phyloP scores from a whole-genome alignment of 2,797 vertebrate species.

The Cephalopachus bancanus region DNA sequence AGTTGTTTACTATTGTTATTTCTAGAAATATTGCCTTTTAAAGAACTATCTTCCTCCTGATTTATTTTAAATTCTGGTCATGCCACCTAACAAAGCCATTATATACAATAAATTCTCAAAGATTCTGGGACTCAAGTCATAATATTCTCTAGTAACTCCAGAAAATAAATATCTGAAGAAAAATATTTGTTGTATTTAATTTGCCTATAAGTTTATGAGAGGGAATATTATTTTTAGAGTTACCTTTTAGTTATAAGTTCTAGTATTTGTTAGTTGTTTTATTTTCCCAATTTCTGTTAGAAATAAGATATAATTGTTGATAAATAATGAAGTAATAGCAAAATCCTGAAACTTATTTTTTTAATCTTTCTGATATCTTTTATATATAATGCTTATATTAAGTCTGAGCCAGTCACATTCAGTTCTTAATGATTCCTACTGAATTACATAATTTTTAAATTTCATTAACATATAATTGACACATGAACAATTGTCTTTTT shows the following conservation, averaged over 20 bases:
- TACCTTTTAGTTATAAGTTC: constrained; percentile 30
- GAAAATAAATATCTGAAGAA: constrained; percentile 44
- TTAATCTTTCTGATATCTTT: no score
- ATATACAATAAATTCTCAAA: background rate
- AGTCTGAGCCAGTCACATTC: background rate
- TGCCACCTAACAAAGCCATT: background rate
- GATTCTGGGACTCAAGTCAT: background rate
- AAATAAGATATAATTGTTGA: constrained; percentile 32
- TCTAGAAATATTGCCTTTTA: constrained; percentile 50
- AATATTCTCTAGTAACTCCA: constrained; percentile 3
- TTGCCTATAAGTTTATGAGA: background rate
- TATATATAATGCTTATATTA: background rate
- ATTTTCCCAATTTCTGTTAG: constrained; percentile 44
- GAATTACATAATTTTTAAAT: background rate
- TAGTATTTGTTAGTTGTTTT: constrained; percentile 53
- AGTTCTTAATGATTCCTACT: constrained; percentile 25
- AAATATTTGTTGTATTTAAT: constrained; percentile 30
- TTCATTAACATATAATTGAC: background rate
- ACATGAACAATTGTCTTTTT: background rate
- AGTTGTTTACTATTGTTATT: constrained; percentile 21
- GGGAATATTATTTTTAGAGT: background rate
- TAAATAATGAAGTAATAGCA: background rate
- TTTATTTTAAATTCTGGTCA: constrained; percentile 49
- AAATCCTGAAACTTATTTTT: background rate
- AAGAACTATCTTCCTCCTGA: background rate